These are phyloP conservation scores for Drosophila parabipectinata DNA, from an alignment of 1,140 invertebrate genomes.

Conservation along the genomic window DNA sequence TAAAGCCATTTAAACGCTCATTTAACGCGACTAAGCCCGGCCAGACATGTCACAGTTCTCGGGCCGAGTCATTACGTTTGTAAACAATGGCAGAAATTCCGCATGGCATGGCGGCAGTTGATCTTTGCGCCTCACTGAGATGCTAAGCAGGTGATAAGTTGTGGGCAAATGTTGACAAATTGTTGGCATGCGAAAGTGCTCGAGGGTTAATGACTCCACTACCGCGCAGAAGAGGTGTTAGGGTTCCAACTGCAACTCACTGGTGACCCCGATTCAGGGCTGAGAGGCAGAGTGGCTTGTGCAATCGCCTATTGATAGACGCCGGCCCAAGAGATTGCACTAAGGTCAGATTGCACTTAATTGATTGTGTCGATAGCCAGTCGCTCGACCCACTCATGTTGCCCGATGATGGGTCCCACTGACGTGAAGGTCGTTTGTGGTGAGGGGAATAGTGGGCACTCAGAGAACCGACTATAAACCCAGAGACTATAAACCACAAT, in stretches of 20 bases:
- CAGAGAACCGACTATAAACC: background rate
- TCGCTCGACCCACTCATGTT: conserved; percentile 26
- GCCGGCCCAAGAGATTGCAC: conserved; percentile 13
- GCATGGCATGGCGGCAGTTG: conserved; percentile 22
- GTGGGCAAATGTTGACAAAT: conserved; percentile 66
- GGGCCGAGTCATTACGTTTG: conserved; percentile 45
- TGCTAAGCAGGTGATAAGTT: conserved; percentile 64
- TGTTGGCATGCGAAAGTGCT: conserved; percentile 48
- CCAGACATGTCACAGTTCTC: conserved; percentile 57
- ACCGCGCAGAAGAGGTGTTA: background rate
- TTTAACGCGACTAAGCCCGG: conserved; percentile 48
- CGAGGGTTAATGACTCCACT: conserved; percentile 44
- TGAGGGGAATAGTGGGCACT: background rate
- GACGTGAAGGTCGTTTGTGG: conserved; percentile 32
- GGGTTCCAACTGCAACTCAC: background rate
- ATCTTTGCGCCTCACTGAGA: conserved; percentile 31
- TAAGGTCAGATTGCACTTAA: conserved; percentile 47
- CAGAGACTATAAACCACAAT: background rate
- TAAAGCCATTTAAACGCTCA: conserved; percentile 59
- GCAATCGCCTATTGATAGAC: conserved; percentile 21
- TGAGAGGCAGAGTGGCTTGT: conserved; percentile 4
- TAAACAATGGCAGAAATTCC: conserved; percentile 53
- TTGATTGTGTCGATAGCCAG: conserved; percentile 35
- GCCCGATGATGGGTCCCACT: conserved; percentile 7
- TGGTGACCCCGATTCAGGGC: conserved; percentile 26